These are phyloP conservation scores for Nematopogon swammerdamellus DNA, from an alignment of 2,888 invertebrate genomes.

Conservation along the genomic window DNA sequence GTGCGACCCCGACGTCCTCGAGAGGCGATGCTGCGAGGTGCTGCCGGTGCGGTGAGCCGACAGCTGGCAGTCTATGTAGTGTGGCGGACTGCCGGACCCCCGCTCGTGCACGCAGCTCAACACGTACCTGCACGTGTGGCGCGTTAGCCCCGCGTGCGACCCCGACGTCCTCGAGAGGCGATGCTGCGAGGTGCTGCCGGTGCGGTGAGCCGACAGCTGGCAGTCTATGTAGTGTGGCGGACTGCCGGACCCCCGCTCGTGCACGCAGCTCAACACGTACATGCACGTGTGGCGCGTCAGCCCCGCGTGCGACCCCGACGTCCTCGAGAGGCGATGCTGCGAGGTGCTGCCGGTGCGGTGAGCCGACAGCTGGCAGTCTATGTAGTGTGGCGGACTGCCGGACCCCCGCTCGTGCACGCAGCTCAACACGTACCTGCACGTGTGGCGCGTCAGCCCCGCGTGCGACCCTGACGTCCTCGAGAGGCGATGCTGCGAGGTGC, in stretches of 20 bases:
- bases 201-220: no score
- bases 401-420: constrained; percentile 53
- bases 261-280: constrained; percentile 57
- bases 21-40: constrained; percentile 43
- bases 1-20: constrained; percentile 37
- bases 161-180: constrained; percentile 42
- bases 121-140: constrained; percentile 57
- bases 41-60: constrained; percentile 46
- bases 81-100: constrained; percentile 60
- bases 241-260: constrained; percentile 54
- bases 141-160: constrained; percentile 25
- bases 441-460: constrained; percentile 38
- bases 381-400: constrained; percentile 58
- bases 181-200: constrained; percentile 46
- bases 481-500: constrained; percentile 41
- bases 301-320: constrained; percentile 31
- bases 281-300: constrained; percentile 49
- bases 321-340: constrained; percentile 38
- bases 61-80: no score
- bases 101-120: constrained; percentile 52
- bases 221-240: no score
- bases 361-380: no score
- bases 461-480: constrained; percentile 40
- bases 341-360: constrained; percentile 47
- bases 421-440: constrained; percentile 56